These are phyloP conservation scores for Liodrosophila aerea DNA, from an alignment of 2,888 invertebrate genomes.

Conservation along the genomic window DNA sequence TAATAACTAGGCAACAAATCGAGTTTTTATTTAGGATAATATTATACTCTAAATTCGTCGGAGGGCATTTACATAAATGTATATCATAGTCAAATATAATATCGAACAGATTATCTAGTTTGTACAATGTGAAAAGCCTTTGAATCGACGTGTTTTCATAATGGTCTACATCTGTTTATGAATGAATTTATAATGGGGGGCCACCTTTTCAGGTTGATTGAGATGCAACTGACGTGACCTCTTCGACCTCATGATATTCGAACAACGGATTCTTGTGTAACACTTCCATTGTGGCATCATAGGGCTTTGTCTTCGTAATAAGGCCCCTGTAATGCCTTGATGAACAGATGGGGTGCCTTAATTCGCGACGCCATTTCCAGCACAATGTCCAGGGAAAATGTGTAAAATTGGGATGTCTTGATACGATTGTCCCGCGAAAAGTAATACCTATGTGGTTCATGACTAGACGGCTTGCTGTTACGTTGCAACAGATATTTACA, in stretches of 20 bases:
- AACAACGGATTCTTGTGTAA: conserved; percentile 84
- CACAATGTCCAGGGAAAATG: conserved; percentile 82
- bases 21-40: too few species aligned
- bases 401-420: conserved; percentile 81
- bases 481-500: conserved; percentile 84
- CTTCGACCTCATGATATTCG: conserved; percentile 85
- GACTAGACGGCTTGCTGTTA: conserved; percentile 84
- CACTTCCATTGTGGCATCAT: conserved; percentile 84
- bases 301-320: conserved; percentile 84
- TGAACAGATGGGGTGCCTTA: conserved; percentile 86
- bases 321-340: conserved; percentile 85
- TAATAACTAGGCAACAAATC: conserved; percentile 50
- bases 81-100: conserved; percentile 29
- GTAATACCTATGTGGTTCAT: conserved; percentile 85
- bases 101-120: conserved; percentile 14
- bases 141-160: too few species aligned
- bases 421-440: conserved; percentile 87
- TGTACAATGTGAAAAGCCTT: conserved; percentile 15
- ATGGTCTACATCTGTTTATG: conserved; percentile 83
- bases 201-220: conserved; percentile 85
- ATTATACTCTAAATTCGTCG: conserved; percentile 30
- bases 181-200: conserved; percentile 85
- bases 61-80: neutral
- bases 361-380: conserved; percentile 84
- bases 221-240: conserved; percentile 91